Percentiles rank a stretch among this genome's conserved stretches.
These are phyloP conservation scores for Albula glossodonta DNA, from an alignment of 2,113 vertebrate genomes.

Conservation along the genomic window DNA sequence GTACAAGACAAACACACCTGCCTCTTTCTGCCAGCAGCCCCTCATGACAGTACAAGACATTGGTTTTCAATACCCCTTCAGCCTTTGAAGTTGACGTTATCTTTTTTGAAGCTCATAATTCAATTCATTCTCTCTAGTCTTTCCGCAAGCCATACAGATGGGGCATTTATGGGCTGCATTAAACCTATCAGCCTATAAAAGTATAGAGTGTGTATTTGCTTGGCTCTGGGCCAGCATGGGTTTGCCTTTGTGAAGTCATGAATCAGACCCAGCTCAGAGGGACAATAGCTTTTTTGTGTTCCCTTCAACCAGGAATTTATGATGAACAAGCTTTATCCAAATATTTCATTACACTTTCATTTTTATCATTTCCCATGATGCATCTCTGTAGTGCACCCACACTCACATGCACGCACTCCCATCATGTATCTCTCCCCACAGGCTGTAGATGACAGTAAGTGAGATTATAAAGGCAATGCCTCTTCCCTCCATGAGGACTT, in stretches of 20 bases:
- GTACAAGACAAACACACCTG: slow-evolving; percentile 33
- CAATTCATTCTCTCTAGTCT: slow-evolving; percentile 15
- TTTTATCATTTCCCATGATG: not conserved
- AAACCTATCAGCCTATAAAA: slow-evolving; percentile 19
- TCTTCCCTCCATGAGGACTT: not conserved
- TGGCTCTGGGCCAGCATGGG: not conserved
- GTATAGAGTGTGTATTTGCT: slow-evolving; percentile 11
- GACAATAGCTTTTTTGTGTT: slow-evolving; percentile 28
- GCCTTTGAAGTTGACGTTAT: slow-evolving; percentile 24
- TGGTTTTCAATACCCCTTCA: slow-evolving; percentile 14
- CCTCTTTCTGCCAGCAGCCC: not conserved
- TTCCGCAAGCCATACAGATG: slow-evolving; percentile 10
- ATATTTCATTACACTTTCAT: slow-evolving; percentile 17
- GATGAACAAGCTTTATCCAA: slow-evolving; percentile 16
- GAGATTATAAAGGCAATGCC: not conserved
- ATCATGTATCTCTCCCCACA: not conserved
- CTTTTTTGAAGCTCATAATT: slow-evolving; percentile 25
- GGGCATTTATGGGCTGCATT: slow-evolving; percentile 14
- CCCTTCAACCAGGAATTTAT: slow-evolving; percentile 26
- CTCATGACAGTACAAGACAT: slow-evolving; percentile 13
- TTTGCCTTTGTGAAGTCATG: slow-evolving; percentile 23
- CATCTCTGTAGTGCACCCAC: not conserved
- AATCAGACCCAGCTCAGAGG: slow-evolving; percentile 21
- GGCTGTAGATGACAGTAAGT: not conserved
- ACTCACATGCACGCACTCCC: not conserved